phyloP scores from a whole-genome alignment of 2,888 invertebrate species.

The Spodoptera exigua region DNA sequence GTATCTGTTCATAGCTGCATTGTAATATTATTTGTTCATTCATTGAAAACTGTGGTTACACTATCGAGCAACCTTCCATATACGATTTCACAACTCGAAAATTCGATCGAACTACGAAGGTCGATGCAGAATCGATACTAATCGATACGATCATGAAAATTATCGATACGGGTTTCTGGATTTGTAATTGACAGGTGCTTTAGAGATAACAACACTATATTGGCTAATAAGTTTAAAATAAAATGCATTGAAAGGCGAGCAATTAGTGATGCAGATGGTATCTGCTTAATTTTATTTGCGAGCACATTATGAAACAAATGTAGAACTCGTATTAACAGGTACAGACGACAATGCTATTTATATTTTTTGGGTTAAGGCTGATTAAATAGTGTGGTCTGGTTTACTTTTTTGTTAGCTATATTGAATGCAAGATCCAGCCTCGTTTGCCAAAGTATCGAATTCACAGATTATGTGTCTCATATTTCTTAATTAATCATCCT shows the following conservation, averaged over 20 bases:
- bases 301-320: constrained; percentile 34
- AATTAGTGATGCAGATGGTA: constrained; percentile 43
- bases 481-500: too few species aligned
- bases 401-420: not conserved
- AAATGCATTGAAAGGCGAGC: constrained; percentile 42
- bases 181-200: constrained; percentile 58
- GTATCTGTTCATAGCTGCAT: not conserved
- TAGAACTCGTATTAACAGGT: constrained; percentile 15
- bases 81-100: constrained; percentile 67
- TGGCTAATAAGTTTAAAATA: constrained; percentile 36
- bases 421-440: too few species aligned
- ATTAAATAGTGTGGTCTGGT: not conserved
- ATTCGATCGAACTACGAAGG: constrained; percentile 65
- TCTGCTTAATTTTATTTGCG: constrained; percentile 48
- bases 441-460: too few species aligned
- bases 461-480: too few species aligned
- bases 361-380: constrained; percentile 42
- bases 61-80: constrained; percentile 64
- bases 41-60: constrained; percentile 32
- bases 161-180: constrained; percentile 49
- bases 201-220: constrained; percentile 44
- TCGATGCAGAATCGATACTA: constrained; percentile 54
- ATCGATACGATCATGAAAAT: constrained; percentile 57
- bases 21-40: constrained; percentile 37
- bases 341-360: constrained; percentile 7